These are phyloP conservation scores for Drosophila pruinosa DNA, from an alignment of 1,140 invertebrate species.

Conservation along the genomic window DNA sequence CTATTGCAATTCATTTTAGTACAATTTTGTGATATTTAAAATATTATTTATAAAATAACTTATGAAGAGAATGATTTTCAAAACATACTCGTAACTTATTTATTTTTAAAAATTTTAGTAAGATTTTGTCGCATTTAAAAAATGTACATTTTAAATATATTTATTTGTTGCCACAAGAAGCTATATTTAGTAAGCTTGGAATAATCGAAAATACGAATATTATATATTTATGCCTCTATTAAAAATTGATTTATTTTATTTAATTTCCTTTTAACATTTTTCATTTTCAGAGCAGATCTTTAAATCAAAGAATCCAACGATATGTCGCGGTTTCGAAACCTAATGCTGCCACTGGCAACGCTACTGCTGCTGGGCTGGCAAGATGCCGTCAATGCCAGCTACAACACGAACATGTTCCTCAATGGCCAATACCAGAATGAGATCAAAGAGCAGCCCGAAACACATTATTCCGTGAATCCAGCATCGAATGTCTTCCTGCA, in stretches of 20 bases:
- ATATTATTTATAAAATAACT: too few relatives aligned
- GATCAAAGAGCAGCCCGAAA: slow-evolving; percentile 54
- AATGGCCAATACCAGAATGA: slow-evolving; percentile 73
- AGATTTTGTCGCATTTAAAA: too few relatives aligned
- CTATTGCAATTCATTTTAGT: too few relatives aligned
- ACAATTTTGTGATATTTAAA: too few relatives aligned
- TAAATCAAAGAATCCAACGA: background rate
- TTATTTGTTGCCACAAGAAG: too few relatives aligned
- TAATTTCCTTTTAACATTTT: background rate
- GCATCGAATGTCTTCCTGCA: slow-evolving; percentile 69
- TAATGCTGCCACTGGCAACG: slow-evolving; percentile 44
- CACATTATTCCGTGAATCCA: slow-evolving; percentile 61
- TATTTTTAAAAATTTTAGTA: too few relatives aligned
- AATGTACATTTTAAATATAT: too few relatives aligned
- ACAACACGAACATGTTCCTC: slow-evolving; percentile 75
- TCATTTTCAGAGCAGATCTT: background rate
- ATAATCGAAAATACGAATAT: too few relatives aligned
- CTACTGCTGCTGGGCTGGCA: slow-evolving; percentile 29
- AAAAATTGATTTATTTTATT: background rate
- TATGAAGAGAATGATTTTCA: too few relatives aligned
- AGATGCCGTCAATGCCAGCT: slow-evolving; percentile 40
- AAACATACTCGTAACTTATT: too few relatives aligned
- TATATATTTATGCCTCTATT: background rate
- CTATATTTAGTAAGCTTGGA: too few relatives aligned
- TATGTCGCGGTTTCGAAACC: slow-evolving; percentile 51